A percentile compares a stretch with the other conserved stretches of the same genome.
Evolutionary conservation across 2,113 vertebrate genomes (phyloP).

Genomic region (Suricata suricatta): DNA sequence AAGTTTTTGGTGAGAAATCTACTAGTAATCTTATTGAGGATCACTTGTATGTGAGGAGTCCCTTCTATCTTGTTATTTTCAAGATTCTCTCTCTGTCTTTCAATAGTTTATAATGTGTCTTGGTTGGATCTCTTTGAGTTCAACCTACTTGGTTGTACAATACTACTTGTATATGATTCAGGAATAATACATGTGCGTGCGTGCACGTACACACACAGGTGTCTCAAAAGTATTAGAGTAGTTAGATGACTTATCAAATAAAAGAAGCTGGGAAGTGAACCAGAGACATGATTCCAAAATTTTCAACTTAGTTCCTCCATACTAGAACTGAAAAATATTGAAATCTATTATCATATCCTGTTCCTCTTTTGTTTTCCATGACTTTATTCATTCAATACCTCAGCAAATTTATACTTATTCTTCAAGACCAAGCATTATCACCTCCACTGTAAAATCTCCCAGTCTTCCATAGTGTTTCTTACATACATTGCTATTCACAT

Average conservation of each 20-base stretch:
- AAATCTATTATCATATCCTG: not conserved
- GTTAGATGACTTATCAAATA: not conserved
- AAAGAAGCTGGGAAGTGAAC: not conserved
- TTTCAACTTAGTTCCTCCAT: not conserved
- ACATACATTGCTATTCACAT: not conserved
- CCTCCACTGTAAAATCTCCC: not conserved
- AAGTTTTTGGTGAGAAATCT: not conserved
- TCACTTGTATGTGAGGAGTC: not conserved
- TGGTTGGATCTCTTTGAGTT: not conserved
- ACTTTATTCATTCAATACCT: not conserved
- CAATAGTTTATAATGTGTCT: not conserved
- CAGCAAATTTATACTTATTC: not conserved
- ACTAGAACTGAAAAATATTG: not conserved
- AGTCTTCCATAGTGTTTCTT: not conserved
- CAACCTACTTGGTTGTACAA: not conserved
- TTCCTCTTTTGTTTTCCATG: not conserved
- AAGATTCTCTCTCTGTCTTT: not conserved
- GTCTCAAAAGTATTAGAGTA: not conserved
- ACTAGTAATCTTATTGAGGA: not conserved
- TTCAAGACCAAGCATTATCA: not conserved
- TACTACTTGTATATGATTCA: not conserved
- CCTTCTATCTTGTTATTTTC: not conserved
- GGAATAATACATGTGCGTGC: not conserved
- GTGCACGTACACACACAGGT: not conserved
- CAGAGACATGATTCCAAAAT: not conserved